Conservation (phyloP, 2,113 vertebrate species). For the Hemiscyllium ocellatum region DNA sequence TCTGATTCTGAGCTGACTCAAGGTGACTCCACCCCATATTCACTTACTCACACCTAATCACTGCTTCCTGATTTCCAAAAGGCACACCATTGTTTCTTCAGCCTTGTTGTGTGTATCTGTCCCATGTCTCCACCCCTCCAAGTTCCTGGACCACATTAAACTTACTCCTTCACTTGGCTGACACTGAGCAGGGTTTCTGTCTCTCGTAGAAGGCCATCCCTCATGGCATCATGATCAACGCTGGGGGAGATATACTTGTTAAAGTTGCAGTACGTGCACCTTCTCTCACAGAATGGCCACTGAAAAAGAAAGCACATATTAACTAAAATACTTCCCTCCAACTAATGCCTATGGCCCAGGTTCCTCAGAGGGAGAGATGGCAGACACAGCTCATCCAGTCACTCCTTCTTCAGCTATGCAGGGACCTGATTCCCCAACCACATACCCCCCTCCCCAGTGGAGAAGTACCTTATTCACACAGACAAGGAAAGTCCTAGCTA, state of each 20-base stretch:
- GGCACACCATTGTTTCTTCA: neutral
- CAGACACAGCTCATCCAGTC: neutral
- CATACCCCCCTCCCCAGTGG: neutral
- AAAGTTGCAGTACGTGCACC: conserved; percentile 87
- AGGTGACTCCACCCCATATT: neutral
- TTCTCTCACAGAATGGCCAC: conserved; percentile 90
- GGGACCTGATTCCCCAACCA: no score
- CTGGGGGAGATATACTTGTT: conserved; percentile 76
- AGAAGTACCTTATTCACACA: neutral
- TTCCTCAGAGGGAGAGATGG: neutral
- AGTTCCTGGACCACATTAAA: neutral
- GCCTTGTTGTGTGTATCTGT: neutral
- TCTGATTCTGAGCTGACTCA: neutral
- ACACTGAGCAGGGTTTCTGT: conserved; percentile 63
- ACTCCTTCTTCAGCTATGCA: neutral
- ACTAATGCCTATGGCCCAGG: neutral
- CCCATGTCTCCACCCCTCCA: neutral
- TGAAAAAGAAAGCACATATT: conserved; percentile 44
- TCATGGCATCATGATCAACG: conserved; percentile 59
- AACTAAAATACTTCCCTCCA: neutral
- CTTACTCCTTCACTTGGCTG: conserved; percentile 69
- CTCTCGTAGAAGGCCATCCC: conserved; percentile 68
- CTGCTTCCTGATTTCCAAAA: neutral
- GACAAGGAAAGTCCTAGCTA: neutral
- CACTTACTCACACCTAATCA: neutral